Evolutionary conservation across 2,888 invertebrate genomes (phyloP).

Genomic region (Patella caerulea): DNA sequence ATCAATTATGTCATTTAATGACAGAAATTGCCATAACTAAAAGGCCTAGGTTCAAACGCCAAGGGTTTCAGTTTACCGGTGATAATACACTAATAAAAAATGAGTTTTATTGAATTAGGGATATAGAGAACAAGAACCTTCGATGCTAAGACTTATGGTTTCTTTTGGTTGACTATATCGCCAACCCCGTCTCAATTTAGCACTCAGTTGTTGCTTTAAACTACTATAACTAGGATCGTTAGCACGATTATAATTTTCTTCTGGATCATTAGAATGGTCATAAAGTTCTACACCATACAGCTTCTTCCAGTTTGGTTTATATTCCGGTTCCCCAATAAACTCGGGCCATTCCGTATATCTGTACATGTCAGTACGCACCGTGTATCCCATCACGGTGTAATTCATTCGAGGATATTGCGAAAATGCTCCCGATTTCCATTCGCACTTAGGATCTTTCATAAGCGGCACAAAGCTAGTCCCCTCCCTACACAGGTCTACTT

Average conservation of each 20-base stretch:
- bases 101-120: too few species aligned
- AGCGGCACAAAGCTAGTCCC: slow-evolving; percentile 39
- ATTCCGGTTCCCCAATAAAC: slow-evolving; percentile 30
- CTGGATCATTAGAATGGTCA: slow-evolving; percentile 40
- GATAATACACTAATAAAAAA: too few species aligned
- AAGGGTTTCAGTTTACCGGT: too few species aligned
- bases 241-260: slow-evolving; percentile 42
- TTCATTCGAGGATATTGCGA: slow-evolving; percentile 26
- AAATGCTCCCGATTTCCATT: slow-evolving; percentile 28
- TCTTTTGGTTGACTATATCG: slow-evolving; percentile 16
- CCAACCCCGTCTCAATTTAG: slow-evolving; percentile 51
- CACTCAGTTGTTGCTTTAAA: slow-evolving; percentile 33
- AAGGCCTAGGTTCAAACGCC: too few species aligned
- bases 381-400: slow-evolving; percentile 44
- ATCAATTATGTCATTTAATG: too few species aligned
- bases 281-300: slow-evolving; percentile 41
- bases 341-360: slow-evolving; percentile 52
- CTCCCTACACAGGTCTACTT: slow-evolving; percentile 34
- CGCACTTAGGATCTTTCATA: slow-evolving; percentile 17
- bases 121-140: too few species aligned
- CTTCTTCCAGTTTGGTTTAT: slow-evolving; percentile 36
- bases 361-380: slow-evolving; percentile 42
- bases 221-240: slow-evolving; percentile 55
- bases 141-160: too few species aligned
- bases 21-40: too few species aligned